These are phyloP conservation scores for Lasioglossum pauxillum DNA, from an alignment of 2,888 invertebrate species.

Conservation along the genomic window DNA sequence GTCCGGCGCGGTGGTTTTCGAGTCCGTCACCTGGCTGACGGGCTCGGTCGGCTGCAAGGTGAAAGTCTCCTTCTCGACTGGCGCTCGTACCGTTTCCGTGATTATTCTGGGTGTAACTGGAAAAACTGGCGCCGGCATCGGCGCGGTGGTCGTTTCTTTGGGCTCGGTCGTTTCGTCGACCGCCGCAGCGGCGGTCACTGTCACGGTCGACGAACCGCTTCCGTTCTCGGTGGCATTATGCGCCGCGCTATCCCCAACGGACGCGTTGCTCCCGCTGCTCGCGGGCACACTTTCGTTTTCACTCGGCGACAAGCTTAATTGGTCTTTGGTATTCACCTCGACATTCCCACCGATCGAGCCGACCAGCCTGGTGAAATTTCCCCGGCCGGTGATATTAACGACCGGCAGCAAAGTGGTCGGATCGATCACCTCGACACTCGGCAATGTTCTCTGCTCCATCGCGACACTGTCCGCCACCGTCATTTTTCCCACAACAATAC, in stretches of 20 bases:
- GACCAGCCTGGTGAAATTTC: constrained; percentile 20
- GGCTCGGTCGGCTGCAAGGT: constrained; percentile 51
- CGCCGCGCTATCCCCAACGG: constrained; percentile 16
- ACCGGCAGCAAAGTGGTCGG: not conserved
- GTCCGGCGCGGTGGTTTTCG: constrained; percentile 54
- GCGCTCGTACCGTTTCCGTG: constrained; percentile 47
- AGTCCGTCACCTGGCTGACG: constrained; percentile 36
- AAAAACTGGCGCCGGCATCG: constrained; percentile 65
- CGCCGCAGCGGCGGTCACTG: constrained; percentile 58
- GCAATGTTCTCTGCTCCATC: constrained; percentile 18
- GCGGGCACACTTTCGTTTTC: constrained; percentile 38
- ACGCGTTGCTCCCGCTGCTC: constrained; percentile 9
- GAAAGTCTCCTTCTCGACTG: constrained; percentile 54
- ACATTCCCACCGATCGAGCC: constrained; percentile 6
- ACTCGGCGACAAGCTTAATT: constrained; percentile 12
- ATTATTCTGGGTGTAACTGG: constrained; percentile 76
- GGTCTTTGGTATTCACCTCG: constrained; percentile 49
- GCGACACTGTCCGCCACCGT: constrained; percentile 39
- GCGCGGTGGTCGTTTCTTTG: constrained; percentile 45
- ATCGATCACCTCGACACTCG: constrained; percentile 8
- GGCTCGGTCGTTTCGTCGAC: constrained; percentile 47
- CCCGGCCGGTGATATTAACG: constrained; percentile 13
- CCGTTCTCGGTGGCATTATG: constrained; percentile 32
- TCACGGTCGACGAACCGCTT: constrained; percentile 56
- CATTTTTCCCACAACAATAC: constrained; percentile 30